Evolutionary conservation across 2,113 vertebrate species (phyloP), one percentile per base, ranked within the genome.

Genomic region (Tringa solitaria): DNA sequence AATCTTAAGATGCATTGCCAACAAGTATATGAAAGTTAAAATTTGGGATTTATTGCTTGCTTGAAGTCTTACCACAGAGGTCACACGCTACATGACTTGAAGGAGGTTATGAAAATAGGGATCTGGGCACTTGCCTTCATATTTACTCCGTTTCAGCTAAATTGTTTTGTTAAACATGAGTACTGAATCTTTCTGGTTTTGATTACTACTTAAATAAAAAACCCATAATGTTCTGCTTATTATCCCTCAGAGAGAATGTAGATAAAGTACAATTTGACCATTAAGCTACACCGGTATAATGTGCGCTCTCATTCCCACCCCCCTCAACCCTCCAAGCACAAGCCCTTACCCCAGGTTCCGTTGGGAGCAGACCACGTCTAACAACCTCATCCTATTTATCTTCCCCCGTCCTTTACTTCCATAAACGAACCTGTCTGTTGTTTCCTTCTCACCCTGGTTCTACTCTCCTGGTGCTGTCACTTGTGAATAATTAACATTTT

Each of bases 41-140:
- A 79, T 65, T 37, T 53, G 69, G 75, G 64, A 79, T 95, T 96
- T 89, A 91, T 64, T 72, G 57, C 69, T 82, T 79, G 81, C 54
- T 68, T 51, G 67, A 75, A 92, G 92, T 68, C 65, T 86, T 89
- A 14, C 74, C 84, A 27, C 81, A 84, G 89, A 87, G 89, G 77
- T 91, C 77, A 72, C n/a, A 14, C 21, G 56, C 83, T 78, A 11
- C 64, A 14, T 12, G 76, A 28, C 73, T 91, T 48, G 68, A 33
- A 57, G 53, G 22, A 81, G 81, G 89, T 96, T 93, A 89, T 68
- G 70, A 81, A 95, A 96, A 84, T n/a, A 95, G 80, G 35, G 90
- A 84, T 69, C 90, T 92, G 86, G 57, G 56, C 61, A 21, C 46
- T 94, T 67, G 21, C 8, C 17, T 80, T 93, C 87, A 0, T 75